A percentile compares a stretch with the other conserved stretches of the same genome.
phyloP scores from a whole-genome alignment of 2,113 vertebrate species.

The Nymphicus hollandicus region DNA sequence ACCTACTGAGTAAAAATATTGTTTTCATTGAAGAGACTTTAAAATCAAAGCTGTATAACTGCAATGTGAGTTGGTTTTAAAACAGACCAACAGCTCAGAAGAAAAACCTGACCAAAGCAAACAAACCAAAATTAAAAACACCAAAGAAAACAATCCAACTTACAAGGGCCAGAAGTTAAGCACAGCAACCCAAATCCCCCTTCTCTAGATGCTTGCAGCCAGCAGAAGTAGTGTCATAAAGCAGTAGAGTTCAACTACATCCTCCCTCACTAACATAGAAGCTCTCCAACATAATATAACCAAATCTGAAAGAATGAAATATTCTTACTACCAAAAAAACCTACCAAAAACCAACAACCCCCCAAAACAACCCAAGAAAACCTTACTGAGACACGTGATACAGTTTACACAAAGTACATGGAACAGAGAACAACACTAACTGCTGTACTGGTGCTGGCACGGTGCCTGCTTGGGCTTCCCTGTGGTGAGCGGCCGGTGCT shows the following conservation, averaged over 20 bases:
- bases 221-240: background rate
- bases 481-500: background rate
- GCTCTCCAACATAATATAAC: background rate
- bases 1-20: background rate
- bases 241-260: background rate
- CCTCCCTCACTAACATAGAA: background rate
- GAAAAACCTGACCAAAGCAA: background rate
- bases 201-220: background rate
- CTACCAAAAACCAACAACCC: background rate
- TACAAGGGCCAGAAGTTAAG: background rate
- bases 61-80: background rate
- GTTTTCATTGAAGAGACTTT: background rate
- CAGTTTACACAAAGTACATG: background rate
- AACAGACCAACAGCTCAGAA: background rate
- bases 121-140: background rate
- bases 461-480: background rate
- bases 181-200: background rate
- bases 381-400: rapidly evolving
- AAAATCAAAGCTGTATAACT: background rate
- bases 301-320: background rate
- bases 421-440: background rate
- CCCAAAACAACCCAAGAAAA: no score
- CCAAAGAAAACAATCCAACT: background rate
- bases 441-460: rapidly evolving
- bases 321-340: background rate